Conservation (phyloP, 2,113 vertebrate genomes). For the Leucopternis melanops region DNA sequence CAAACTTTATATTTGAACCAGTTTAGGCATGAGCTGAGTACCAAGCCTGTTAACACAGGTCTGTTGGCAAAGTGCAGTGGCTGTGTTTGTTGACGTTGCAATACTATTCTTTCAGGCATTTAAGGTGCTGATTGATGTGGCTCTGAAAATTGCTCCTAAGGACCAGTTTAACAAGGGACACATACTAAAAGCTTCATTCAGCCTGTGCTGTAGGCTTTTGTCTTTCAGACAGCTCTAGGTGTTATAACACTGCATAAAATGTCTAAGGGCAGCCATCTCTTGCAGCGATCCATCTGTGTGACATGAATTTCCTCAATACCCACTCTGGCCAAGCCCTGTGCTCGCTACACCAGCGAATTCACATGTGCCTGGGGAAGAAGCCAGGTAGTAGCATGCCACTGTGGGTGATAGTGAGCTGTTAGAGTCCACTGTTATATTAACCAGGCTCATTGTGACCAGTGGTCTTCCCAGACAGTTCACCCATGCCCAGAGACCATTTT, state of each 20-base stretch:
- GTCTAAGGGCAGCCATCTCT: not conserved
- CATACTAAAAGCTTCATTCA: not conserved
- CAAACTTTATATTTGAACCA: not conserved
- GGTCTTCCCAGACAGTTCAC: not conserved
- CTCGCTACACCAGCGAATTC: not conserved
- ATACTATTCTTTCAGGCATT: not conserved
- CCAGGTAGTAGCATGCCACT: not conserved
- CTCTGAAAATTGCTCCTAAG: not conserved
- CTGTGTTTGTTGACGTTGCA: rapidly evolving
- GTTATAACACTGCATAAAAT: not conserved
- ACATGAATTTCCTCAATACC: not conserved
- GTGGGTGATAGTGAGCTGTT: not conserved
- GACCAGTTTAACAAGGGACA: not conserved
- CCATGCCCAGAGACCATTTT: not conserved
- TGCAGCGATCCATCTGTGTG: not conserved
- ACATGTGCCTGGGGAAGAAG: not conserved
- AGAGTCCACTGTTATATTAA: not conserved
- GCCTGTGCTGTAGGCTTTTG: not conserved
- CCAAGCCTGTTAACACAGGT: not conserved
- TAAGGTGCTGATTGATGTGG: not conserved
- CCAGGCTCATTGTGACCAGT: not conserved
- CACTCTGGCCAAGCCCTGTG: not conserved
- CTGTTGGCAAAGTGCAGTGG: not conserved
- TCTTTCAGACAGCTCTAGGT: not conserved
- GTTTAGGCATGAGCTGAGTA: not conserved